Base-by-base conservation (phyloP, 2,888 invertebrate genomes). In the Anthophora plumipes region DNA sequence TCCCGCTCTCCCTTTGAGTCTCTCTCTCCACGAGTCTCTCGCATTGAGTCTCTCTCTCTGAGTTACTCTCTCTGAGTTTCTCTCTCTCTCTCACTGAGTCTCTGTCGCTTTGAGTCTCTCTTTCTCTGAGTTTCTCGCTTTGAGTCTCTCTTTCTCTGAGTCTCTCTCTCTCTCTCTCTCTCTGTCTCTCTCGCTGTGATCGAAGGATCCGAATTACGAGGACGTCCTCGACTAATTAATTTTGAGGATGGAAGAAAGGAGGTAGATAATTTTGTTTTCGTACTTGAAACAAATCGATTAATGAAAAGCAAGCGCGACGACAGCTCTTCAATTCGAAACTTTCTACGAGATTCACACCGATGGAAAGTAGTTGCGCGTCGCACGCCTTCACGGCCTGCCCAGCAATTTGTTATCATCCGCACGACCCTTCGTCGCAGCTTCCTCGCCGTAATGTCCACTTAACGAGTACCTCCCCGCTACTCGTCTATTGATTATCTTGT, bases 211-310 rank as follows among this genome's bases (percentile, higher is more conserved):
- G 25, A 66, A 71, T 76, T 66, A 66, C 68, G 59, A 25, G 59
- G 41, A 57, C 81, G 81, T 82, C 68, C 73, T 83, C 78, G 82
- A 77, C 71, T 82, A 86, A 85, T 84, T 82, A 76, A 78, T 82
- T 74, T 82, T 63, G 71, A 52, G 63, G 48, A 60, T 48, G 57
- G 31, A 20, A 60, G 39, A 50, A 43, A 70, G 60, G 43, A 54
- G 54, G 55, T 52, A 22, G 73, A 78, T 70, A 73, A 81, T 78
- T 81, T 77, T 77, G 73, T 81, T 81, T n/a, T 81, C 82, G 73
- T 54, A 74, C 70, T 77, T 67, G 61, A 77, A 64, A 64, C 31
- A 50, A 57, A 77, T 81, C 82, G 77, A 81, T 74, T 74, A 70
- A 70, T 52, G 64, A 63, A 22, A 55, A 25, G n/a, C 55, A 17